phyloP scores from a whole-genome alignment of 2,113 vertebrate genomes.

The Serinus canaria region DNA sequence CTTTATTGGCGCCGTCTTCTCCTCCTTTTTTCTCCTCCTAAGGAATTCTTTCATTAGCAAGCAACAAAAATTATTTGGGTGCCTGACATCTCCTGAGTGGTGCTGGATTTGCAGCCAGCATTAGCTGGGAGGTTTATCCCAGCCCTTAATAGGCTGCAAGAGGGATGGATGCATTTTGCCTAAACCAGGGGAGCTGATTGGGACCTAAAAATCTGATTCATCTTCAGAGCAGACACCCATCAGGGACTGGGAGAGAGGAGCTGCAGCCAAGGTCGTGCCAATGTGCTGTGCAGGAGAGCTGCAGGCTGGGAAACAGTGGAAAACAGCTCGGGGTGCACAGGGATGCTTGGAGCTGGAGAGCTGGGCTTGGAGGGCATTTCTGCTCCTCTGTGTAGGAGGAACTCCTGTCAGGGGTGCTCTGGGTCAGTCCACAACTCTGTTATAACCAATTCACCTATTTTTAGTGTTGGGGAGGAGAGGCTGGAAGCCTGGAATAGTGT shows the following conservation, averaged over 20 bases:
- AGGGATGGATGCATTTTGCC: constrained; percentile 67
- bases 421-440: neutral
- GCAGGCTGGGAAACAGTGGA: neutral
- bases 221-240: constrained; percentile 67
- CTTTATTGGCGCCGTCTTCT: neutral
- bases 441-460: neutral
- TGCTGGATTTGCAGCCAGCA: constrained; percentile 58
- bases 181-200: constrained; percentile 66
- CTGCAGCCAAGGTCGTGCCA: constrained; percentile 59
- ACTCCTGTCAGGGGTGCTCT: neutral
- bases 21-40: neutral
- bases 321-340: neutral
- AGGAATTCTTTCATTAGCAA: constrained; percentile 69
- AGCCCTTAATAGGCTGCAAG: constrained; percentile 69
- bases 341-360: neutral
- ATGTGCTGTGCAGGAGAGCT: constrained; percentile 46
- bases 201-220: constrained; percentile 70
- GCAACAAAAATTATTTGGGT: constrained; percentile 63
- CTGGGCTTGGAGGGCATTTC: neutral
- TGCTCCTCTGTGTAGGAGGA: neutral
- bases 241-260: constrained; percentile 27
- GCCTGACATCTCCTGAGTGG: constrained; percentile 35
- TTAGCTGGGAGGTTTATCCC: constrained; percentile 59
- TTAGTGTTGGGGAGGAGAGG: neutral
- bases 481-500: neutral